Base-by-base conservation (phyloP, 2,888 invertebrate species). In the Sinotaia quadrata region DNA sequence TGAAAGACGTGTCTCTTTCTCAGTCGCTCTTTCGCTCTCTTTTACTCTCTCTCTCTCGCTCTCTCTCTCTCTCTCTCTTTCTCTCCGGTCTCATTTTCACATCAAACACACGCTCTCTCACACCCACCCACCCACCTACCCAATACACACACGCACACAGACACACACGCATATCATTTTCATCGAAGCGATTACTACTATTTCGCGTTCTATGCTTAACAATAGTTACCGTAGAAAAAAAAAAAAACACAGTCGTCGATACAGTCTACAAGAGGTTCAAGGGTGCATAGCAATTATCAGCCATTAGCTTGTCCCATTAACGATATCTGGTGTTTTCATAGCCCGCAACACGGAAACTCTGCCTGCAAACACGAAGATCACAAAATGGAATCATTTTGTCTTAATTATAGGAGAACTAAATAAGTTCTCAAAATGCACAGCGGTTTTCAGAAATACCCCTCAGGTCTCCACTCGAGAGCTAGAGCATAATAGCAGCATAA, bases 331-430 rank as follows among this genome's bases (percentile, higher is more conserved):
- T 61, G 60, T 61, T 61, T 61, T 61, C 60, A 61, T 61, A 61
- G 60, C 49, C 60, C 47, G 31, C 24, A 49, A 61, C 60, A 61
- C 60, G 60, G 60, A 61, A 61, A 61, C 60, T 49, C 33, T 44
- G 60, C 49, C 29, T 5, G 10, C 24, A 5, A 33, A 59, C 44
- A 61, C 49, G 44, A 33, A 21, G 60, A 15, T 10, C 29, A 24
- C 21, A 24, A 21, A 61, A 49, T 29, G 60, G 47, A 33, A 61
- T 61, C 29, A 61, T 61, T 61, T 33, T 27, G 15, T 7, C 59
- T 49, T 61, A 49, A 61, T 61, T 61, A 61, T 49, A 61, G 60
- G 34, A n/a, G n/a, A n/a, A n/a, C n/a, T n/a, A n/a, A n/a, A n/a
- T n/a, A n/a, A n/a, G n/a, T n/a, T n/a, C n/a, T n/a, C n/a, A n/a